phyloP scores from a whole-genome alignment of 2,797 vertebrate species.

The Paramormyrops hopkinsi region DNA sequence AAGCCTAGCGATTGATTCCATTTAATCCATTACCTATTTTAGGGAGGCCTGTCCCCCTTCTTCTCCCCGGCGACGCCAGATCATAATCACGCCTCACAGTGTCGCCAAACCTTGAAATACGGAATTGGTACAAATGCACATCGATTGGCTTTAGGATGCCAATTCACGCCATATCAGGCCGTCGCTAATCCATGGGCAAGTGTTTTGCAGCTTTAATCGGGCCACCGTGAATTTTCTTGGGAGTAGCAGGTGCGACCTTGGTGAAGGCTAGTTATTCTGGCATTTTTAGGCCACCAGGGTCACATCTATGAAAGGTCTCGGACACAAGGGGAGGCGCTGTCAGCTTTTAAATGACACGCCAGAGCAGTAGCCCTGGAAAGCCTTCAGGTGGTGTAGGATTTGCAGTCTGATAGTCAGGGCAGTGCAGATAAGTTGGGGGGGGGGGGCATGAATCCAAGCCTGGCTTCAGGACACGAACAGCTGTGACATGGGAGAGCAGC shows the following conservation, averaged over 20 bases:
- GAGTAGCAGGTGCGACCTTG: neutral
- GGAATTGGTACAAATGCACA: neutral
- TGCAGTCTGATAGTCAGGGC: neutral
- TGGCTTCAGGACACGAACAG: neutral
- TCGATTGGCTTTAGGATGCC: neutral
- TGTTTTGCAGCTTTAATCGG: neutral
- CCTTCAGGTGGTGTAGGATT: neutral
- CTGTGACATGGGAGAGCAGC: neutral
- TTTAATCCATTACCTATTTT: conserved; percentile 8
- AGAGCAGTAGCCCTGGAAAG: neutral
- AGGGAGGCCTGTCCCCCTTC: neutral
- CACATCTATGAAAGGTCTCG: neutral
- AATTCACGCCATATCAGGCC: neutral
- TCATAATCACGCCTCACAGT: neutral
- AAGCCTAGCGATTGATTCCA: neutral
- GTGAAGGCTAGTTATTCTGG: neutral
- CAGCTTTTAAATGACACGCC: conserved; percentile 11
- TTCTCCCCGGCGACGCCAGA: neutral
- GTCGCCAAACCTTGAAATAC: neutral
- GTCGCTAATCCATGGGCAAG: neutral
- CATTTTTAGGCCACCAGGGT: neutral
- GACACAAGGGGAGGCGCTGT: conserved; percentile 1
- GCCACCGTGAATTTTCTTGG: neutral
- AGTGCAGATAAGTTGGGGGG: neutral
- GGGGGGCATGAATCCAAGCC: neutral